Conservation (phyloP, 2,888 invertebrate genomes). For the Pimpla rufipes region DNA sequence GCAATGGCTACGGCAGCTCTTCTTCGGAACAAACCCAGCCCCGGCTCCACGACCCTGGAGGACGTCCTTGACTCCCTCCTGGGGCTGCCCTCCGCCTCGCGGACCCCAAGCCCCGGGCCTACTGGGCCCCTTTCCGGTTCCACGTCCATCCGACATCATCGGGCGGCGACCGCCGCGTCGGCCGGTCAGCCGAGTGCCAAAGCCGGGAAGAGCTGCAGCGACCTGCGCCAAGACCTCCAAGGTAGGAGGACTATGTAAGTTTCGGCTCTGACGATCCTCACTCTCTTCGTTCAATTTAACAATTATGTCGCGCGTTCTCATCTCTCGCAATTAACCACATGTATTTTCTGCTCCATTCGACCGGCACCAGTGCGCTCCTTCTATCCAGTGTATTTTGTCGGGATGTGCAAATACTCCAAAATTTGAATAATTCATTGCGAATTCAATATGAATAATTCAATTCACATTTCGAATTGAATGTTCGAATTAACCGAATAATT, state of each 20-base stretch:
- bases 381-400: too few species aligned
- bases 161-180: slow-evolving; percentile 72
- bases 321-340: neutral
- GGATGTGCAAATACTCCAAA: too few species aligned
- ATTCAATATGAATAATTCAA: too few species aligned
- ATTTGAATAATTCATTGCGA: too few species aligned
- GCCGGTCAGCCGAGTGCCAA: slow-evolving; percentile 77
- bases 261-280: slow-evolving; percentile 86
- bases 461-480: too few species aligned
- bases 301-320: slow-evolving; percentile 25
- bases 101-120: slow-evolving; percentile 91
- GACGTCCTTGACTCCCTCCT: slow-evolving; percentile 97
- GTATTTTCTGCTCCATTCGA: slow-evolving; percentile 50
- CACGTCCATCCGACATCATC: slow-evolving; percentile 79
- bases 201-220: slow-evolving; percentile 84
- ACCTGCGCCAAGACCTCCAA: slow-evolving; percentile 87
- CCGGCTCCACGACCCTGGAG: slow-evolving; percentile 95
- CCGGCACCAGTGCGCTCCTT: slow-evolving; percentile 29
- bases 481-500: too few species aligned
- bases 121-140: slow-evolving; percentile 80
- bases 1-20: slow-evolving; percentile 83
- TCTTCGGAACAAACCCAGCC: slow-evolving; percentile 85
- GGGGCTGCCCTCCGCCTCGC: slow-evolving; percentile 92
- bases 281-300: slow-evolving; percentile 70
- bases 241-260: slow-evolving; percentile 93